phyloP scores from a whole-genome alignment of 1,140 invertebrate genomes.

The Trichogramma pretiosum region DNA sequence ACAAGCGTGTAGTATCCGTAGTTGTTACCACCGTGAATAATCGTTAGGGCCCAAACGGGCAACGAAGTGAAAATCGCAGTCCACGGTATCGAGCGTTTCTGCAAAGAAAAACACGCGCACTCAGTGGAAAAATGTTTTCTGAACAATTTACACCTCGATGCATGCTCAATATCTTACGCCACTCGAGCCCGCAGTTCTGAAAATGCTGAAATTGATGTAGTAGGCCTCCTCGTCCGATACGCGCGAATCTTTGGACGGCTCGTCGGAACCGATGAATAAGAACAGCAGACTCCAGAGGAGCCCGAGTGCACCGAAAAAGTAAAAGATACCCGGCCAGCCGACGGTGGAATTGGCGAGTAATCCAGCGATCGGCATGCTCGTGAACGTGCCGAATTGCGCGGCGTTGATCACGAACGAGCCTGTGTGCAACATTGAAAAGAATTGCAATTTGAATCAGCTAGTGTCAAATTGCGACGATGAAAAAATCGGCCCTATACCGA shows the following conservation, averaged over 20 bases:
- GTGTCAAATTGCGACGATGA: neutral
- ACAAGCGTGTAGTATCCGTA: constrained; percentile 91
- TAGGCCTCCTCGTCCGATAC: constrained; percentile 52
- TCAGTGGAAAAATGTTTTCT: too few species aligned
- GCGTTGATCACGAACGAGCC: constrained; percentile 44
- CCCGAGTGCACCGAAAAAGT: constrained; percentile 58
- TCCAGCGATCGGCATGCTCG: constrained; percentile 63
- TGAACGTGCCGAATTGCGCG: constrained; percentile 60
- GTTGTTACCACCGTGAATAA: constrained; percentile 76
- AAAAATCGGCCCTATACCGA: constrained; percentile 23
- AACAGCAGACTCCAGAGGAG: constrained; percentile 55
- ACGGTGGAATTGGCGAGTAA: constrained; percentile 50
- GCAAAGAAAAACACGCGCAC: too few species aligned
- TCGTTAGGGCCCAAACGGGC: constrained; percentile 73
- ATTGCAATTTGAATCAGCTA: neutral
- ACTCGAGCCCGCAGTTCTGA: too few species aligned
- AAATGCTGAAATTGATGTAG: constrained; percentile 57
- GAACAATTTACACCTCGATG: too few species aligned
- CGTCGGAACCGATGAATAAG: constrained; percentile 54
- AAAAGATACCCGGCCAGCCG: constrained; percentile 75
- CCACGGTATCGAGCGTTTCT: constrained; percentile 60
- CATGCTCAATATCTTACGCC: too few species aligned
- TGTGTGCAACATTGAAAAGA: constrained; percentile 10
- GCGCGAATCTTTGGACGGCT: constrained; percentile 51
- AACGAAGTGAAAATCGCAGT: constrained; percentile 61